Base-by-base conservation (phyloP, 2,888 invertebrate species). In the Campaea margaritaria region DNA sequence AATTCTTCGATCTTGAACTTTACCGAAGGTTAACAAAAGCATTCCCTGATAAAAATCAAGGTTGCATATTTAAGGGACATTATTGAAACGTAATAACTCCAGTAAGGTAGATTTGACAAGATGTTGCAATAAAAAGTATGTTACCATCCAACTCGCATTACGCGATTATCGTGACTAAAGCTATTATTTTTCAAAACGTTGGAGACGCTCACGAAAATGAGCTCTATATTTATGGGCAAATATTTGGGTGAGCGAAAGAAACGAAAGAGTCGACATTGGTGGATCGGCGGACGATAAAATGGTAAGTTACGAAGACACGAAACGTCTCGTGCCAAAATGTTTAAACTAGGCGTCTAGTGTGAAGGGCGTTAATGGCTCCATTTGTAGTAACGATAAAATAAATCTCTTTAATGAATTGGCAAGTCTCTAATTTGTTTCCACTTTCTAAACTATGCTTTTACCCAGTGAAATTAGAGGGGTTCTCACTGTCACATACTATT, bases 141-240 rank as follows among this genome's bases (percentile, higher is more conserved):
- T 76, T 72, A 75, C 81, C 78, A 86, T 89, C 78, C 81, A 86
- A 86, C 73, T 87, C 81, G 77, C 83, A 86, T 89, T 86, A 87
- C 73, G 75, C 65, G 77, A 67, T 62, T 83, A 70, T 83, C 91
- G 89, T 89, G 91, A 89, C 85, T 70, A 44, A 81, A 81, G 59
- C 78, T 77, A 88, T 89, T 90, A 85, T 82, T 86, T 89, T 85
- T 80, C 74, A 69, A 66, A 76, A 78, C 71, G 74, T 78, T 79
- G 73, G 82, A 80, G 81, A 83, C 82, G 82, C 81, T 86, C 87
- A 90, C 86, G 87, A 83, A 88, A 86, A 85, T 81, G 73, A 81
- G 79, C 78, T 79, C 73, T 74, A 75, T 82, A 84, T 90, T 88
- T 89, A 89, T 75, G 81, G 72, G 68, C 65, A 68, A 77, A 76